Evolutionary conservation across 2,888 invertebrate genomes (phyloP).

Genomic region (Drosophila mulleri): DNA sequence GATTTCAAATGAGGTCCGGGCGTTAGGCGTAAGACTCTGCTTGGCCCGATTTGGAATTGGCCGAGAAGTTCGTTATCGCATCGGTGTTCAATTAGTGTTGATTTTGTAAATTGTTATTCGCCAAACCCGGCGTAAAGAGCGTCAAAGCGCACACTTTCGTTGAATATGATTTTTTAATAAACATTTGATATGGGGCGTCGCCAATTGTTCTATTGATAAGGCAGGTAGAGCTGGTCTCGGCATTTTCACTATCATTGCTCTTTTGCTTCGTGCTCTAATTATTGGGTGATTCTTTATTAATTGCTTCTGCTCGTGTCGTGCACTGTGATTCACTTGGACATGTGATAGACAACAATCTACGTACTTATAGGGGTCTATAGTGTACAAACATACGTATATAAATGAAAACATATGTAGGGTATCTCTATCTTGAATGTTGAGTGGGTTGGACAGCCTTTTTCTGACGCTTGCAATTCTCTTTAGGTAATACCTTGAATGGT

Average conservation of each 20-base stretch:
- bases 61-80: constrained; percentile 60
- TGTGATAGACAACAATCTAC: constrained; percentile 57
- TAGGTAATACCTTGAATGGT: neutral
- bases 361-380: neutral
- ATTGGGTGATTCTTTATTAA: constrained; percentile 71
- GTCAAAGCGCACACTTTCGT: constrained; percentile 24
- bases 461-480: neutral
- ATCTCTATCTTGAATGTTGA: neutral
- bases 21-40: constrained; percentile 24
- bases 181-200: constrained; percentile 58
- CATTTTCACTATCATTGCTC: constrained; percentile 29
- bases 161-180: constrained; percentile 48
- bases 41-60: constrained; percentile 64
- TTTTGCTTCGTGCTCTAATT: constrained; percentile 57
- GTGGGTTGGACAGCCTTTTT: neutral
- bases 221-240: constrained; percentile 25
- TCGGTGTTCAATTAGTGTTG: constrained; percentile 66
- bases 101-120: constrained; percentile 70
- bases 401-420: neutral
- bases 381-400: neutral
- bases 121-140: constrained; percentile 53
- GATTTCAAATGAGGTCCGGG: constrained; percentile 51
- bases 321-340: constrained; percentile 52
- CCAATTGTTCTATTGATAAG: constrained; percentile 74
- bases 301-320: constrained; percentile 48